A percentile compares a stretch with the other conserved stretches of the same genome.
phyloP scores from a whole-genome alignment of 2,113 vertebrate genomes.

The Pollimyrus isidori region DNA sequence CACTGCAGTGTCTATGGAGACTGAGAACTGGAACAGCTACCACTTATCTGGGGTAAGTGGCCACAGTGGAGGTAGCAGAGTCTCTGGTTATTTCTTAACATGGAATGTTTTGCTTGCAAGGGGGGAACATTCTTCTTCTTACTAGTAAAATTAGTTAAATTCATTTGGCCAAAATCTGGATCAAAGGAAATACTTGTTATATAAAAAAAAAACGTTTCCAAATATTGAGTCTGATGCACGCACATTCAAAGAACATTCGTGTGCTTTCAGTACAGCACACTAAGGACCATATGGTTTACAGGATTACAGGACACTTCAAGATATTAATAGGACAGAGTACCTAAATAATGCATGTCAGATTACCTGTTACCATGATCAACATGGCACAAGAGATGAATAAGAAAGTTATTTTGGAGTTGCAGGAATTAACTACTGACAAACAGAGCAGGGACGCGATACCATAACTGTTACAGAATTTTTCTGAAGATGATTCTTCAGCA shows the following conservation, averaged over 20 bases:
- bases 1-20: no score
- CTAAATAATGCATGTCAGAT: background rate
- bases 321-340: background rate
- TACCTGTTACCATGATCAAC: background rate
- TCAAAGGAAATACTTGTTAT: background rate
- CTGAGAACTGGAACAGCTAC: no score
- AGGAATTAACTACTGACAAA: background rate
- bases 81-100: background rate
- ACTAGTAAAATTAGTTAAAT: background rate
- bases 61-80: background rate
- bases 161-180: background rate
- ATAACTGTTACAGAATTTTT: background rate
- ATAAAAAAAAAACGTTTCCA: background rate
- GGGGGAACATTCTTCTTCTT: background rate
- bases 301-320: background rate
- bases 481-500: background rate
- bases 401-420: background rate
- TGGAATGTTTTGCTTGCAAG: background rate
- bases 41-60: background rate
- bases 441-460: background rate
- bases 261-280: background rate
- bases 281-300: background rate
- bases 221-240: background rate
- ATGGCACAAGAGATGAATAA: background rate
- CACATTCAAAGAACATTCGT: background rate